phyloP scores from a whole-genome alignment of 1,140 invertebrate species.

The Augochlora pura region DNA sequence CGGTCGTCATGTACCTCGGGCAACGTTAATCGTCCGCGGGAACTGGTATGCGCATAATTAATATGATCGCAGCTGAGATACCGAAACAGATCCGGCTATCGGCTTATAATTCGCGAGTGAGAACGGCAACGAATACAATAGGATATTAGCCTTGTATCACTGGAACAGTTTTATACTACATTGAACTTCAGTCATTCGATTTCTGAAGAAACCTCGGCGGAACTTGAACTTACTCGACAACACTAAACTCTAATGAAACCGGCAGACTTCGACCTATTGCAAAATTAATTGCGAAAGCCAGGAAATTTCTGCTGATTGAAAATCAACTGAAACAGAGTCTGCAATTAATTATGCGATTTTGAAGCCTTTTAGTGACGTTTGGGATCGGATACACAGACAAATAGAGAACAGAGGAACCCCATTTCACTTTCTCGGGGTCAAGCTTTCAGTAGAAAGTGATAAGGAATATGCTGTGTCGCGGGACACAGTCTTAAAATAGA shows the following conservation, averaged over 20 bases:
- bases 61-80: not conserved
- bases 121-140: not conserved
- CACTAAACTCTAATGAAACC: no score
- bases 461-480: not conserved
- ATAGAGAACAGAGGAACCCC: not conserved
- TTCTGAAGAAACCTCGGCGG: no score
- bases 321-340: no score
- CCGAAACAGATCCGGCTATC: constrained; percentile 24
- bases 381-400: not conserved
- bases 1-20: not conserved
- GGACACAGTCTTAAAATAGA: not conserved
- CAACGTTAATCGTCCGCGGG: not conserved
- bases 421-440: not conserved
- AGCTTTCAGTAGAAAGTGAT: constrained; percentile 6
- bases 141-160: no score
- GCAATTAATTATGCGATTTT: no score
- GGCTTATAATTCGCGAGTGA: not conserved
- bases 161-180: no score
- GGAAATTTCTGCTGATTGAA: no score
- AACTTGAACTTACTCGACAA: no score
- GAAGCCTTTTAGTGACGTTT: no score
- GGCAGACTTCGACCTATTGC: no score
- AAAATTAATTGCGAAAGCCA: no score
- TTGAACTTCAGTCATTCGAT: no score
- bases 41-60: constrained; percentile 17